Conservation (phyloP, 2,888 invertebrate species). For the Drosophila atroscutellata region DNA sequence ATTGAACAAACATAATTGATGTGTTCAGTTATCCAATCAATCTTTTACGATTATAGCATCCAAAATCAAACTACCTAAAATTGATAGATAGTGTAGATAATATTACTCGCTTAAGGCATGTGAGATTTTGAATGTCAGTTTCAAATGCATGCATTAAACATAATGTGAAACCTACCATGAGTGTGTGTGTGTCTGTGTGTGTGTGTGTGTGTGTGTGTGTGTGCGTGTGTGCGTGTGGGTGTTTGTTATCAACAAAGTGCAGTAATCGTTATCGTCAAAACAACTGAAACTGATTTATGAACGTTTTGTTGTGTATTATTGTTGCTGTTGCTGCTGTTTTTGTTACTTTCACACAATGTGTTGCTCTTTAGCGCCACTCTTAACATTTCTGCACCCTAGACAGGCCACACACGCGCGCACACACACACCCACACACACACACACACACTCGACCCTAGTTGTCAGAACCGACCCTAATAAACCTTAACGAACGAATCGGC, state of each 20-base stretch:
- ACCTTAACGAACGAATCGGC: slow-evolving; percentile 59
- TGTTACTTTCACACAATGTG: slow-evolving; percentile 49
- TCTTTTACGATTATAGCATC: background rate
- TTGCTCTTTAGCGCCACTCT: slow-evolving; percentile 66
- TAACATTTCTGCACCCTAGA: slow-evolving; percentile 51
- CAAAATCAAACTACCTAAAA: background rate
- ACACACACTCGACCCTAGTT: slow-evolving; percentile 15
- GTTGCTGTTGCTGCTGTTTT: slow-evolving; percentile 30
- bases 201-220: background rate
- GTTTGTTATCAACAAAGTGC: slow-evolving; percentile 38
- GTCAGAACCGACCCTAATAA: slow-evolving; percentile 57
- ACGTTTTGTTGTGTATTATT: slow-evolving; percentile 20
- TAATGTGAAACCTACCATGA: slow-evolving; percentile 24
- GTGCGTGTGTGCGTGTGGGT: background rate
- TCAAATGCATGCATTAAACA: slow-evolving; percentile 22
- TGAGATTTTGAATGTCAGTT: slow-evolving; percentile 19
- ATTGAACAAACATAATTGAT: background rate
- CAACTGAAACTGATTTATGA: slow-evolving; percentile 73
- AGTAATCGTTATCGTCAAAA: slow-evolving; percentile 75
- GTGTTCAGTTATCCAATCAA: background rate
- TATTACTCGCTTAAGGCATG: background rate
- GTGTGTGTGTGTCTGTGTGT: background rate
- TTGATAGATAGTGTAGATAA: background rate
- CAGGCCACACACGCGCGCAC: background rate
- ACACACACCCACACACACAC: background rate